Evolutionary conservation across 1,140 invertebrate species (phyloP).

Genomic region (Brachionus rotundiformis): DNA sequence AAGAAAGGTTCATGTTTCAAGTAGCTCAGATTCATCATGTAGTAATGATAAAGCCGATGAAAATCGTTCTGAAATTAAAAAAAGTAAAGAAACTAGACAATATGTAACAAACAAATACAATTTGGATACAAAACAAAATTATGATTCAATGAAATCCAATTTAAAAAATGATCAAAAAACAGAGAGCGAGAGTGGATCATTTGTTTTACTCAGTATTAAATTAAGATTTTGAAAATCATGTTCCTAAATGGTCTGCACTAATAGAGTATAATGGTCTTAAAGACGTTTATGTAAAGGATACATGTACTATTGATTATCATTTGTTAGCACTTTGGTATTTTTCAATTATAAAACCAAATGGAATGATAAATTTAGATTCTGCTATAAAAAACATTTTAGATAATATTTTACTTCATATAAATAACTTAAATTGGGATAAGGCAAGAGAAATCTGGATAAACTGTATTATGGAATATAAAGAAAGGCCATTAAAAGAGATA

Average conservation of each 20-base stretch:
- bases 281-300: neutral
- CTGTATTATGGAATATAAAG: neutral
- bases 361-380: neutral
- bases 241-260: neutral
- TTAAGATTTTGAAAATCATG: constrained; percentile 6
- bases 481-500: neutral
- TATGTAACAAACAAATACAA: neutral
- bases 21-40: neutral
- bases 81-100: neutral
- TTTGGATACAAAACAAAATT: neutral
- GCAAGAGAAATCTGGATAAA: constrained; percentile 10
- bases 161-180: neutral
- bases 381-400: neutral
- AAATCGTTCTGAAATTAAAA: neutral
- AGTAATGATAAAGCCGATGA: neutral
- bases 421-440: neutral
- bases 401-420: neutral
- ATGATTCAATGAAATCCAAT: neutral
- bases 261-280: neutral
- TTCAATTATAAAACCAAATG: neutral
- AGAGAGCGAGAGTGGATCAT: neutral
- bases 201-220: neutral
- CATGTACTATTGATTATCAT: constrained; percentile 13
- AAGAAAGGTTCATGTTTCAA: neutral
- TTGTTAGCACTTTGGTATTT: constrained; percentile 2